phyloP scores from a whole-genome alignment of 2,797 vertebrate genomes.

The Danio kyathit region DNA sequence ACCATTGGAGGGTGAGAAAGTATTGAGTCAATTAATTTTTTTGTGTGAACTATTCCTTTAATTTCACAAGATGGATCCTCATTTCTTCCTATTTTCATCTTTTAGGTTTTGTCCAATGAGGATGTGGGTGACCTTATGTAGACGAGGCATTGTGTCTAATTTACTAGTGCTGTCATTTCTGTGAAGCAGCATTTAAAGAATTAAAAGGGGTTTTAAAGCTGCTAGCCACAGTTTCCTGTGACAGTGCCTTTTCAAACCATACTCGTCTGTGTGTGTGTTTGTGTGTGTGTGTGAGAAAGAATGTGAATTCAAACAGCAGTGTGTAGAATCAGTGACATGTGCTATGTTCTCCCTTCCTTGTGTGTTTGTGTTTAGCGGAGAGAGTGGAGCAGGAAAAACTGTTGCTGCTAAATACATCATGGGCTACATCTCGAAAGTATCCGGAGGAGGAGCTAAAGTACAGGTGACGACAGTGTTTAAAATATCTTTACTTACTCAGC shows the following conservation, averaged over 20 bases:
- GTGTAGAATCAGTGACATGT: neutral
- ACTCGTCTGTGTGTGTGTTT: neutral
- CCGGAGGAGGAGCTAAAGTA: constrained; percentile 95
- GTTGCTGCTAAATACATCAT: constrained; percentile 99
- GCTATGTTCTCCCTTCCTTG: neutral
- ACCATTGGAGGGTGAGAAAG: too few relatives aligned
- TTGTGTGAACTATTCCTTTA: too few relatives aligned
- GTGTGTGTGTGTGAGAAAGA: neutral
- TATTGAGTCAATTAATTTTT: too few relatives aligned
- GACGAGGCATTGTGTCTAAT: neutral
- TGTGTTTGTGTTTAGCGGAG: constrained; percentile 80
- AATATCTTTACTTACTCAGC: neutral
- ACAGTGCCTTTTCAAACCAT: neutral
- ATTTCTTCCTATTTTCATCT: constrained; percentile 5
- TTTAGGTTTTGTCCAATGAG: neutral
- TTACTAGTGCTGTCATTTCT: neutral
- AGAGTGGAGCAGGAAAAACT: constrained; percentile 97
- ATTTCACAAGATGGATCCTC: too few relatives aligned
- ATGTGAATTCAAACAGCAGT: neutral
- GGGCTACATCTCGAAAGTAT: constrained; percentile 99
- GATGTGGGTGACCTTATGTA: neutral
- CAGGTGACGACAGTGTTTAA: constrained; percentile 80
- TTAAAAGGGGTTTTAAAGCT: neutral
- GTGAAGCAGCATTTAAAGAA: neutral
- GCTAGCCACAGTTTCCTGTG: neutral